phyloP scores from a whole-genome alignment of 2,113 vertebrate genomes.

The Hemiscyllium ocellatum region DNA sequence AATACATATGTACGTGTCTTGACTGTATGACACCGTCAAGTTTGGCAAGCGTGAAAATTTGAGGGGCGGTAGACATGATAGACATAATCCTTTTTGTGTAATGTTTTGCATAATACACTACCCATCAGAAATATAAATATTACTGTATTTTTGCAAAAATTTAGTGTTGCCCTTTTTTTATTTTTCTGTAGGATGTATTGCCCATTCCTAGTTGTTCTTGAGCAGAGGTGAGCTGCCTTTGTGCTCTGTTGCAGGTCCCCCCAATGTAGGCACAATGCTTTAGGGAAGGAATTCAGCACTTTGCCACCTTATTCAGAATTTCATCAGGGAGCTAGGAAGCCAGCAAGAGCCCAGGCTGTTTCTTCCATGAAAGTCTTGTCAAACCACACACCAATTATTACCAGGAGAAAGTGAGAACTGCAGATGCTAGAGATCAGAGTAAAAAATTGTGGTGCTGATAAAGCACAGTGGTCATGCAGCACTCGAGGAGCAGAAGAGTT shows the following conservation, averaged over 20 bases:
- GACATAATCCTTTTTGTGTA: neutral
- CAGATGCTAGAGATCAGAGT: too few relatives aligned
- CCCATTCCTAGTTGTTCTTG: neutral
- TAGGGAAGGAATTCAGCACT: too few relatives aligned
- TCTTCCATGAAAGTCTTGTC: too few relatives aligned
- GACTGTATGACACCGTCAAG: neutral
- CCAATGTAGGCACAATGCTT: too few relatives aligned
- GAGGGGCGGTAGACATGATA: neutral
- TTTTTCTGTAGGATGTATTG: neutral
- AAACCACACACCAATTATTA: too few relatives aligned
- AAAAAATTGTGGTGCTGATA: too few relatives aligned
- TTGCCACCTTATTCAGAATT: too few relatives aligned
- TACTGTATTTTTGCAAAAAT: neutral
- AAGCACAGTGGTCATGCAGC: too few relatives aligned
- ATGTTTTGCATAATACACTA: neutral
- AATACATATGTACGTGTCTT: neutral
- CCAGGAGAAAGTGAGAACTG: too few relatives aligned
- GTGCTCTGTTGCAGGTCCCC: neutral
- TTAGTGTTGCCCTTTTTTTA: neutral
- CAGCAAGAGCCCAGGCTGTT: too few relatives aligned
- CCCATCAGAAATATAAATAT: neutral
- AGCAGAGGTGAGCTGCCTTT: neutral
- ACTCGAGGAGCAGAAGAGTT: too few relatives aligned
- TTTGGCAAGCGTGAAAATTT: neutral
- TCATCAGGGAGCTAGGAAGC: too few relatives aligned